A percentile compares a stretch with the other conserved stretches of the same genome.
Evolutionary conservation across 2,797 vertebrate genomes (phyloP).

Genomic region (Crenichthys baileyi): DNA sequence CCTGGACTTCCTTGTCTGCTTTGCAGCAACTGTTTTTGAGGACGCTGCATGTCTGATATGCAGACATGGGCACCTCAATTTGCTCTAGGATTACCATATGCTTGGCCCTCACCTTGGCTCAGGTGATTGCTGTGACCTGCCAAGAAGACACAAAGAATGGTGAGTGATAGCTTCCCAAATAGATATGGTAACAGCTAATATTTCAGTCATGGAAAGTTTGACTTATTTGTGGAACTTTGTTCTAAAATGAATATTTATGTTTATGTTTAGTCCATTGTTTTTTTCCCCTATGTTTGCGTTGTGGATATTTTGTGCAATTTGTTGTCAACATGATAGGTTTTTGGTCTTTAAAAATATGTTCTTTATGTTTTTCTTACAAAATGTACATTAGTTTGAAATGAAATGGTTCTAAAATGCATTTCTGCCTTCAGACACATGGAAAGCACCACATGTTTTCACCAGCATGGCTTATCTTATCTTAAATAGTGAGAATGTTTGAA

Average conservation of each 20-base stretch:
- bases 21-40: slow-evolving; percentile 40
- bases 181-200: neutral
- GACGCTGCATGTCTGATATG: slow-evolving; percentile 51
- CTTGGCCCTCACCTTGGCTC: slow-evolving; percentile 71
- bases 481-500: slow-evolving; percentile 13
- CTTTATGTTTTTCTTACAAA: neutral
- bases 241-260: neutral
- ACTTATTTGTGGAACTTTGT: neutral
- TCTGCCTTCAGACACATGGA: slow-evolving; percentile 20
- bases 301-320: neutral
- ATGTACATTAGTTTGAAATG: neutral
- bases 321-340: neutral
- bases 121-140: slow-evolving; percentile 73
- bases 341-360: neutral
- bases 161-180: slow-evolving; percentile 59
- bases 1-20: slow-evolving; percentile 24
- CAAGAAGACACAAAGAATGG: slow-evolving; percentile 74
- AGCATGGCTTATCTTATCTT: slow-evolving; percentile 15
- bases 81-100: slow-evolving; percentile 71
- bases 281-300: neutral
- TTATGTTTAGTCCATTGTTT: neutral
- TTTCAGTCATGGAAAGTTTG: neutral
- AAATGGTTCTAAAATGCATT: neutral
- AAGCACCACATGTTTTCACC: slow-evolving; percentile 37
- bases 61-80: slow-evolving; percentile 68